These are phyloP conservation scores for Upupa epops DNA, from an alignment of 2,113 vertebrate species.

Conservation along the genomic window DNA sequence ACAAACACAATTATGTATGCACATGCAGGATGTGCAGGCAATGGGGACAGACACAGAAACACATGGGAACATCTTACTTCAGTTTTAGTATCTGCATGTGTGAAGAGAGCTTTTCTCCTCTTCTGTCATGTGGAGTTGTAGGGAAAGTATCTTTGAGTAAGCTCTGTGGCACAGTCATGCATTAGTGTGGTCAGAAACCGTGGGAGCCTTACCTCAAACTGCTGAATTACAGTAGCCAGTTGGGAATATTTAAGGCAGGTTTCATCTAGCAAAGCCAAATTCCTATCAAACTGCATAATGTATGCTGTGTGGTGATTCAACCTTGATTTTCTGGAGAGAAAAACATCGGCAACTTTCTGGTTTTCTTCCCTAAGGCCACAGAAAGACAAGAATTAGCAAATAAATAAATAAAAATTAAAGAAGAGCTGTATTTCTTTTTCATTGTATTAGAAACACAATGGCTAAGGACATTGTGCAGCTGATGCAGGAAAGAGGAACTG, in stretches of 20 bases:
- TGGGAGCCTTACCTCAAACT: slow-evolving; percentile 85
- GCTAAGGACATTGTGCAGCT: not conserved
- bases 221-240: slow-evolving; percentile 79
- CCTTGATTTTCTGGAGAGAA: slow-evolving; percentile 83
- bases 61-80: not conserved
- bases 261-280: slow-evolving; percentile 85
- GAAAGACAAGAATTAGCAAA: slow-evolving; percentile 8
- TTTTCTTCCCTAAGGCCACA: slow-evolving; percentile 83
- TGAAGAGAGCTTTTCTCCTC: not conserved
- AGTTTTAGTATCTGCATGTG: not conserved
- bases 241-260: slow-evolving; percentile 78
- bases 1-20: not conserved
- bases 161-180: not conserved
- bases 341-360: slow-evolving; percentile 88
- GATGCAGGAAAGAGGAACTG: not conserved
- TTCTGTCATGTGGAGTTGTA: not conserved
- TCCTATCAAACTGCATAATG: slow-evolving; percentile 88
- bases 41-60: not conserved
- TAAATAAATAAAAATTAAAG: not conserved
- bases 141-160: not conserved
- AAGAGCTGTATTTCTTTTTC: not conserved
- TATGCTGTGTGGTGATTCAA: slow-evolving; percentile 86
- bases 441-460: not conserved
- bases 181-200: not conserved
- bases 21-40: not conserved